Conservation (phyloP, 2,113 vertebrate genomes). For the Lucifuga dentata region DNA sequence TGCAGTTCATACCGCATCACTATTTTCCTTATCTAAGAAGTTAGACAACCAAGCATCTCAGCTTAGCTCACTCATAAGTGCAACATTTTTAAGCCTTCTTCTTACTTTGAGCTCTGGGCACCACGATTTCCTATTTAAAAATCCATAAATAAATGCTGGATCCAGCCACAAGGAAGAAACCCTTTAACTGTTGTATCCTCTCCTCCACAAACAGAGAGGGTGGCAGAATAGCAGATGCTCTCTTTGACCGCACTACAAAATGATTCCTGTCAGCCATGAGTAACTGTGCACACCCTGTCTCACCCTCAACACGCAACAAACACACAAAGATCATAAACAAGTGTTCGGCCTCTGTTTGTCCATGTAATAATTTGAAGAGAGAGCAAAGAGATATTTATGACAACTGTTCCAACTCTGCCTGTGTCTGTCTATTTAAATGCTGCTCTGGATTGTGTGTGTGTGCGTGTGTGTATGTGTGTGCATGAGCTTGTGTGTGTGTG, state of each 20-base stretch:
- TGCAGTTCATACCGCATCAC: constrained; percentile 6
- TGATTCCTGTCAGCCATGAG: constrained; percentile 47
- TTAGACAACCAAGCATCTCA: constrained; percentile 18
- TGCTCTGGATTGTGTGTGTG: constrained; percentile 37
- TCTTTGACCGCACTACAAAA: constrained; percentile 58
- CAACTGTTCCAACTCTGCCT: constrained; percentile 35
- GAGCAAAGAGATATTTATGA: constrained; percentile 7
- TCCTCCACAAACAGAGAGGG: constrained; percentile 32
- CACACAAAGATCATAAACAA: constrained; percentile 11
- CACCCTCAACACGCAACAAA: constrained; percentile 3
- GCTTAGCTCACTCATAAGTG: neutral
- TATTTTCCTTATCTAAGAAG: constrained; percentile 15
- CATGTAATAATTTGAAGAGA: constrained; percentile 13
- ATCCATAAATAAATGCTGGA: constrained; percentile 50
- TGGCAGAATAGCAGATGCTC: constrained; percentile 48
- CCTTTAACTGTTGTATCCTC: constrained; percentile 48
- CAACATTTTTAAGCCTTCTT: no score
- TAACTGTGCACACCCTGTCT: constrained; percentile 23
- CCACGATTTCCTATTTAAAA: constrained; percentile 56
- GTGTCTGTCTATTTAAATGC: constrained; percentile 51
- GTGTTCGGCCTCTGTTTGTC: neutral
- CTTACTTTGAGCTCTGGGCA: no score
- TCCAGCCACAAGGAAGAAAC: constrained; percentile 42
- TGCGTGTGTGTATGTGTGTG: constrained; percentile 7
- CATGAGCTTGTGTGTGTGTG: constrained; percentile 6